Evolutionary conservation across 2,797 vertebrate species (phyloP), one percentile per base, ranked within the genome.

Genomic region (Tamandua tetradactyla): DNA sequence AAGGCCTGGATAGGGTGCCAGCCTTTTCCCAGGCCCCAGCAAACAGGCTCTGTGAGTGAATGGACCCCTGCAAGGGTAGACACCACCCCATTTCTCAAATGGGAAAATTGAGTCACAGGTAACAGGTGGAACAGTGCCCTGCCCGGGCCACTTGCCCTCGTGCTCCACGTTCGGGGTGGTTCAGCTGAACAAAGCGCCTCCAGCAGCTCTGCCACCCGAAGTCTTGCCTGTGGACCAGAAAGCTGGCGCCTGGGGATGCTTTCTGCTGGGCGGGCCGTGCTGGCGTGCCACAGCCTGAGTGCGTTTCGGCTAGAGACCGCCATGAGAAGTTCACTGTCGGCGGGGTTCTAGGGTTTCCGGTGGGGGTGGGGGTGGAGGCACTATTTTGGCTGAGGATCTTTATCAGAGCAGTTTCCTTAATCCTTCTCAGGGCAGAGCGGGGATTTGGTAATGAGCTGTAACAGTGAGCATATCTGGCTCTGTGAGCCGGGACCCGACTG

Each of bases 381-480:
- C 49, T 55, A 1, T 49, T 88, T 94, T 93, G 85, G 37, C 59
- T 74, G 87, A 92, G 82, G 81, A 94, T 91, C 96, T 93, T 94
- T 78, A 42, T 75, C 80, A 42, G 71, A 42, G 32, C 37, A 5
- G 35, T 47, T 96, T 79, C 72, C 90, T 83, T 93, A 95, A 95
- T 93, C 83, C 81, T 94, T 92, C 87, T 81, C 76, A 79, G 89
- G 66, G 92, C 61, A 44, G 15, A 76, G 92, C 88, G 86, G 85
- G 84, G 89, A 80, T 90, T 97, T 88, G 80, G 49, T 89, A 64
- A 95, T 84, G 94, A 96, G 95, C 69, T 81, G 17, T 25, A 96
- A 52, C 69, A 90, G 86, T 64, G 5, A 25, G 90, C 93, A 75
- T 18, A 49, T 87, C 87, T 64, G 85, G 32, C 90, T 82, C 76